These are phyloP conservation scores for Tiliacea citrago DNA, from an alignment of 2,888 invertebrate genomes.

Conservation along the genomic window DNA sequence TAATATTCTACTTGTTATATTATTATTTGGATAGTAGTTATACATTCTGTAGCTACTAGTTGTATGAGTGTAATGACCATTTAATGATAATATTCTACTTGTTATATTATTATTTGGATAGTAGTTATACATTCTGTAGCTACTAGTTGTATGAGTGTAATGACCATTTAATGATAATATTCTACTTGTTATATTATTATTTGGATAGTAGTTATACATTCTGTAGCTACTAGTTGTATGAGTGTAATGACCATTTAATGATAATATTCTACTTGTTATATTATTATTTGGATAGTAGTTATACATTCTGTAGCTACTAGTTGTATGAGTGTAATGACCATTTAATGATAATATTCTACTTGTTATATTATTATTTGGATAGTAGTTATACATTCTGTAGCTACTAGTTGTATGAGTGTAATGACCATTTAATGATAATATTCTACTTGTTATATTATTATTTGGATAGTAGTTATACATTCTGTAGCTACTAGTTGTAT, in stretches of 20 bases:
- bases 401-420: background rate
- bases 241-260: background rate
- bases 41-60: background rate
- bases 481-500: background rate
- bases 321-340: background rate
- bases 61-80: background rate
- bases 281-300: constrained; percentile 43
- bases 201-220: constrained; percentile 24
- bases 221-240: background rate
- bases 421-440: too few relatives aligned
- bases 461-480: constrained; percentile 30
- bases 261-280: too few relatives aligned
- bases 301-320: background rate
- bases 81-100: too few relatives aligned
- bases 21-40: constrained; percentile 41
- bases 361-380: constrained; percentile 43
- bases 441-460: constrained; percentile 2
- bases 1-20: too few relatives aligned
- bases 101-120: constrained; percentile 43
- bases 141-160: background rate
- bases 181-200: constrained; percentile 20
- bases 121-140: constrained; percentile 1
- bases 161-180: too few relatives aligned
- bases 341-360: too few relatives aligned
- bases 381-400: constrained; percentile 1